A percentile compares a stretch with the other conserved stretches of the same genome.
phyloP scores from a whole-genome alignment of 2,888 invertebrate species.

The Linyphia triangularis region DNA sequence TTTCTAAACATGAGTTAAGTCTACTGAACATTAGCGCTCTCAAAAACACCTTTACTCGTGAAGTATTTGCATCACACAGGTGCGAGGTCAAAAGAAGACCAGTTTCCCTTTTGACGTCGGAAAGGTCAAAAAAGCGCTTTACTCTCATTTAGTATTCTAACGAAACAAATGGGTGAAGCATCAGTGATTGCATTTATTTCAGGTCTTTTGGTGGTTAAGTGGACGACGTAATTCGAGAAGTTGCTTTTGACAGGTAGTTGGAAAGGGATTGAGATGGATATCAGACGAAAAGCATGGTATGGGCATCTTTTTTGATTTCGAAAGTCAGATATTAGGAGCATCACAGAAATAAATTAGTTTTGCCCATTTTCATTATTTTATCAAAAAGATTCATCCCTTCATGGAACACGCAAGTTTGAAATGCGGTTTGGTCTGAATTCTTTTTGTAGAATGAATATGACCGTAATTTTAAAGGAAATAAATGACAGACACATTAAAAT shows the following conservation, averaged over 20 bases:
- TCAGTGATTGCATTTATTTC: constrained; percentile 36
- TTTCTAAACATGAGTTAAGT: neutral
- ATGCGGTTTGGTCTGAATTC: no score
- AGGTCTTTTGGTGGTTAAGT: constrained; percentile 15
- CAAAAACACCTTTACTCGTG: neutral
- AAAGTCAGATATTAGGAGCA: no score
- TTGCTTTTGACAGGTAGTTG: neutral
- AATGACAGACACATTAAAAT: no score
- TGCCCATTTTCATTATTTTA: no score
- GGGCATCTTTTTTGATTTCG: no score
- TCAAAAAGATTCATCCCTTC: no score
- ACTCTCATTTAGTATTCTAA: constrained; percentile 35
- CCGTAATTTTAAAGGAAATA: no score
- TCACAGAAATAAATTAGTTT: no score
- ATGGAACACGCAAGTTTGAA: no score
- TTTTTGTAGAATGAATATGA: no score
- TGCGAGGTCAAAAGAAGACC: constrained; percentile 46
- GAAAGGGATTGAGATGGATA: neutral
- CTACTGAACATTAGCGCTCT: constrained; percentile 3
- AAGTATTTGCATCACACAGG: constrained; percentile 25
- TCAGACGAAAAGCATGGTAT: no score
- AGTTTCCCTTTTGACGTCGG: constrained; percentile 53
- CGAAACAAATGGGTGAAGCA: constrained; percentile 18
- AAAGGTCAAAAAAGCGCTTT: constrained; percentile 57
- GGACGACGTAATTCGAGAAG: constrained; percentile 1